Conservation (phyloP, 2,113 vertebrate species). For the Paramormyrops kingsleyae region DNA sequence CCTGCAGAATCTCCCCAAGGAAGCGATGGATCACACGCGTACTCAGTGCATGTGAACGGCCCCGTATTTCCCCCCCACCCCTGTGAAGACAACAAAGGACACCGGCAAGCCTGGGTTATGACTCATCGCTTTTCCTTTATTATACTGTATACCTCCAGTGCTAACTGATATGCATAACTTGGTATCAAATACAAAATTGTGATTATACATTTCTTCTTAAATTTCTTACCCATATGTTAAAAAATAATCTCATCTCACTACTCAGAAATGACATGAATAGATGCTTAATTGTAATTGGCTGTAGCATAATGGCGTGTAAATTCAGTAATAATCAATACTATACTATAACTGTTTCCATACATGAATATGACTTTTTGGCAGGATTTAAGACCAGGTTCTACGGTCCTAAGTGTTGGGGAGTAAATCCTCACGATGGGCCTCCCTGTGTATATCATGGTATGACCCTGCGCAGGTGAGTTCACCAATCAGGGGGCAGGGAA, state of each 20-base stretch:
- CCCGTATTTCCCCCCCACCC: background rate
- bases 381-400: background rate
- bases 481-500: background rate
- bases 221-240: constrained; percentile 22
- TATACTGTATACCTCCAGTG: constrained; percentile 57
- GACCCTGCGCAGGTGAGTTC: background rate
- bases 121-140: constrained; percentile 45
- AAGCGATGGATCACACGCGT: background rate
- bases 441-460: background rate
- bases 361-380: constrained; percentile 20
- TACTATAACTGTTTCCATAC: background rate
- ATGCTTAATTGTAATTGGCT: constrained; percentile 39
- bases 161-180: constrained; percentile 53
- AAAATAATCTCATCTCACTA: constrained; percentile 47
- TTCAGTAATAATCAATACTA: constrained; percentile 14
- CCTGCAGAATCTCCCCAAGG: background rate
- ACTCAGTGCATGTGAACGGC: background rate
- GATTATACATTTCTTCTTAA: constrained; percentile 44
- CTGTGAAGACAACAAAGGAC: background rate
- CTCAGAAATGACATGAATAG: constrained; percentile 37
- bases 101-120: background rate
- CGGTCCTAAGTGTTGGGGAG: background rate
- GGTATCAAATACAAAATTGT: constrained; percentile 63
- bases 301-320: constrained; percentile 36
- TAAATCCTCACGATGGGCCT: background rate